These are phyloP conservation scores for Labrus mixtus DNA, from an alignment of 2,113 vertebrate genomes.

Conservation along the genomic window DNA sequence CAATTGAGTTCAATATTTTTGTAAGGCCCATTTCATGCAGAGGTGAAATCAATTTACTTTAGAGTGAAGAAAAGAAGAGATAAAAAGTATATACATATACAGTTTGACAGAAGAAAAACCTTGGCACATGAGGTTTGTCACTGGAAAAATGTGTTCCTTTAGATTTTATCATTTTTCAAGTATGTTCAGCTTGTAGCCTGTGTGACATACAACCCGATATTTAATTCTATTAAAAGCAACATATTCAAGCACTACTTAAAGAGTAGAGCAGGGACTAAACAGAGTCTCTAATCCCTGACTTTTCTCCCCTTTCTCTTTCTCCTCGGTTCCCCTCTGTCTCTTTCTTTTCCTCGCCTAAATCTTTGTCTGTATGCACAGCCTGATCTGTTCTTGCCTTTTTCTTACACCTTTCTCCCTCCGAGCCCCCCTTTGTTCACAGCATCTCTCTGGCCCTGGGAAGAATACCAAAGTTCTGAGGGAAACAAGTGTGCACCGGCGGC, in stretches of 20 bases:
- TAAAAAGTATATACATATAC: no score
- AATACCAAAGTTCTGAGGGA: slow-evolving; percentile 68
- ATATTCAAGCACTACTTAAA: slow-evolving; percentile 37
- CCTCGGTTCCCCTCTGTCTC: slow-evolving; percentile 5
- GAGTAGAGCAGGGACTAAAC: slow-evolving; percentile 17
- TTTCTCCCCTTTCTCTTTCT: slow-evolving; percentile 19
- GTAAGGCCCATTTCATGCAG: no score
- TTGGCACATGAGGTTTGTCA: no score
- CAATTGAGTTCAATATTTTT: no score
- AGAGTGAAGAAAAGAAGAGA: no score
- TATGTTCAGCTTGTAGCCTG: not conserved
- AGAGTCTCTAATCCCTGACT: slow-evolving; percentile 46
- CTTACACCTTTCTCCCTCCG: slow-evolving; percentile 40
- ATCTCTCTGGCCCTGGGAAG: slow-evolving; percentile 62
- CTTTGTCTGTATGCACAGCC: slow-evolving; percentile 53
- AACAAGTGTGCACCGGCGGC: slow-evolving; percentile 47
- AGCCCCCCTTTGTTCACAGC: slow-evolving; percentile 1
- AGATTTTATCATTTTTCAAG: not conserved
- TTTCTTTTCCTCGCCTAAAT: slow-evolving; percentile 17
- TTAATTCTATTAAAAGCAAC: slow-evolving; percentile 58
- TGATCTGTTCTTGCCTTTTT: slow-evolving; percentile 30
- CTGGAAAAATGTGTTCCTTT: no score
- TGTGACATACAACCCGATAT: slow-evolving; percentile 29
- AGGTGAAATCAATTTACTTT: no score
- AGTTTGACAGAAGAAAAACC: no score